Conservation (phyloP, 2,797 vertebrate species). For the Tenualosa thibaudeaui region DNA sequence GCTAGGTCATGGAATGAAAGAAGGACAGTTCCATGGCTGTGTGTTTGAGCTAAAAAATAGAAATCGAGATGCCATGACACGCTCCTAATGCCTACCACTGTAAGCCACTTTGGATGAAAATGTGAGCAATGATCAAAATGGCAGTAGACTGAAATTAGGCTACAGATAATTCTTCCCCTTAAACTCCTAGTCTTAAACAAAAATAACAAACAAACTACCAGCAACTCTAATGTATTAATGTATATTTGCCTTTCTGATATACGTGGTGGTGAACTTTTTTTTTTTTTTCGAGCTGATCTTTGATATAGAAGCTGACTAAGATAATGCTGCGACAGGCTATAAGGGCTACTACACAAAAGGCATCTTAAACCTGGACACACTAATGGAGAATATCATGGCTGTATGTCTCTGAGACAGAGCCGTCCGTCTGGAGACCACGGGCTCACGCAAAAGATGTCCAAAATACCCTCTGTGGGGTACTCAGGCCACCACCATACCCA, state of each 20-base stretch:
- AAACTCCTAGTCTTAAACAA: background rate
- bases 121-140: background rate
- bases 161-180: background rate
- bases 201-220: constrained; percentile 2
- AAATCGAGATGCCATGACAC: background rate
- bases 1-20: background rate
- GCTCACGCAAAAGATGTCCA: background rate
- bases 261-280: background rate
- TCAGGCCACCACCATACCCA: background rate
- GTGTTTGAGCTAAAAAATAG: background rate
- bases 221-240: background rate
- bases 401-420: background rate
- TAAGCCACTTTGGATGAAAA: background rate
- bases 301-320: background rate
- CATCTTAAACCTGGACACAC: background rate
- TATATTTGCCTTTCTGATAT: background rate
- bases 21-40: background rate
- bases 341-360: background rate
- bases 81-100: background rate
- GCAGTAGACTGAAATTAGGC: background rate
- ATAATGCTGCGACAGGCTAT: background rate
- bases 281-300: background rate
- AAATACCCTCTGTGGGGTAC: background rate
- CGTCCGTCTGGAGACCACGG: background rate
- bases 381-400: background rate